These are phyloP conservation scores for Scrobipalpa atriplicella DNA, from an alignment of 2,888 invertebrate species.

Conservation along the genomic window DNA sequence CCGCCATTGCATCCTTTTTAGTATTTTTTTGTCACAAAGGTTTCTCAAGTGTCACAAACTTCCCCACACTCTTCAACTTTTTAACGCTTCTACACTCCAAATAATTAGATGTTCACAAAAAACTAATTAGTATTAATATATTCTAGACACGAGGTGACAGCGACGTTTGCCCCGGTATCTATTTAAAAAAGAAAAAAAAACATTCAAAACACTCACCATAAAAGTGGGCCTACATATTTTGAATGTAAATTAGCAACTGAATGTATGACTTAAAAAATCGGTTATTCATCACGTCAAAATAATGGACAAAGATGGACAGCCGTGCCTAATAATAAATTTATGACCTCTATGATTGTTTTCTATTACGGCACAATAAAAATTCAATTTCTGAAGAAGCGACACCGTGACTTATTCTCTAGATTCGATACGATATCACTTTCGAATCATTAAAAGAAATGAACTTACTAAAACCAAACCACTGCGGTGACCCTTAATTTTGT, in stretches of 20 bases:
- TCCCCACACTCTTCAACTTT: slow-evolving; percentile 36
- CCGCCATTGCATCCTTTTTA: neutral
- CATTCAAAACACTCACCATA: slow-evolving; percentile 57
- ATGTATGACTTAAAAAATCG: slow-evolving; percentile 46
- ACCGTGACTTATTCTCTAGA: slow-evolving; percentile 54
- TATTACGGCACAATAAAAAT: slow-evolving; percentile 61
- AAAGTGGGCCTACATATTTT: slow-evolving; percentile 61
- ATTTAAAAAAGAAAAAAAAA: slow-evolving; percentile 52
- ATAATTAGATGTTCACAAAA: slow-evolving; percentile 59
- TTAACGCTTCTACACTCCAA: slow-evolving; percentile 41
- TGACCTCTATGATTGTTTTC: slow-evolving; percentile 68
- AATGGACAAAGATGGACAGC: slow-evolving; percentile 60
- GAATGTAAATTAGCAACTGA: slow-evolving; percentile 69
- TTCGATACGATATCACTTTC: slow-evolving; percentile 51
- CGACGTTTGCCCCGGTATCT: slow-evolving; percentile 51
- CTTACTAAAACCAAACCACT: neutral
- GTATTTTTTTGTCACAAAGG: neutral
- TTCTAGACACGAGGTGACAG: slow-evolving; percentile 63
- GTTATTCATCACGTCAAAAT: slow-evolving; percentile 45
- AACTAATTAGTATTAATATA: slow-evolving; percentile 70
- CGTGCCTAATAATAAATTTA: slow-evolving; percentile 66
- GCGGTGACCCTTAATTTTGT: too few species aligned
- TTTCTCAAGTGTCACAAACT: slow-evolving; percentile 42
- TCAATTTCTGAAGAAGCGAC: slow-evolving; percentile 46
- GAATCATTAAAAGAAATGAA: slow-evolving; percentile 28